Evolutionary conservation across 2,113 vertebrate genomes (phyloP), one percentile per base, ranked within the genome.

Genomic region (Amblyopsis rosae): DNA sequence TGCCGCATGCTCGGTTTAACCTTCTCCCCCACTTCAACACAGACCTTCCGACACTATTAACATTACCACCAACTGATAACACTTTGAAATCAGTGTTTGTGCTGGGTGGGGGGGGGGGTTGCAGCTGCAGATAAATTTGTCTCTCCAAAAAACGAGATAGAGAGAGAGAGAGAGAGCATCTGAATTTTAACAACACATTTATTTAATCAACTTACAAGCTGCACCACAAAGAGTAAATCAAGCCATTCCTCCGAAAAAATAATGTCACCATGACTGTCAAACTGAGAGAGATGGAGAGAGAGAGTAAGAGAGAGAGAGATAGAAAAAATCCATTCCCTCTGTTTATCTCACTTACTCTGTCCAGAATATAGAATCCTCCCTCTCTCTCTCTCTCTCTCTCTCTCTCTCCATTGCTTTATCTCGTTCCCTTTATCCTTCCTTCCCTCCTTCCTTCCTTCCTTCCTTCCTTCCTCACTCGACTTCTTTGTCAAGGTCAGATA

Each of bases 41-140:
- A 65, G 35, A n/a, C 61, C 73, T 80, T 78, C 80, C 71, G 73
- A 81, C 72, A 74, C 58, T 72, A 74, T 65, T 5, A 76, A 79
- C 63, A 1, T 58, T 57, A 80, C 26, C 26, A 26, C 26, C 26
- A 26, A 26, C 26, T 26, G 26, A 26, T 2, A 26, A 26, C 26
- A 26, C 26, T 26, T 26, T 2, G 26, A 26, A 26, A 26, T 26
- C 26, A 26, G 26, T 26, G 26, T 26, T 26, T 26, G 26, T 26
- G 26, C 60, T 54, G 26, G 67, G 13, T 35, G 53, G 70, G 17
- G 68, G 54, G n/a, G 12, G 19, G 66, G 57, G 77, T 81, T 76
- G 75, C 79, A 77, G 55, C 79, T 79, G 69, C 50, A 67, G 58
- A 65, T 46, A 77, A 64, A 75, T 65, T 26, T 64, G 17, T 61